A percentile compares a stretch with the other conserved stretches of the same genome.
Evolutionary conservation across 1,140 invertebrate genomes (phyloP).

Genomic region (Drosophila micromelanica): DNA sequence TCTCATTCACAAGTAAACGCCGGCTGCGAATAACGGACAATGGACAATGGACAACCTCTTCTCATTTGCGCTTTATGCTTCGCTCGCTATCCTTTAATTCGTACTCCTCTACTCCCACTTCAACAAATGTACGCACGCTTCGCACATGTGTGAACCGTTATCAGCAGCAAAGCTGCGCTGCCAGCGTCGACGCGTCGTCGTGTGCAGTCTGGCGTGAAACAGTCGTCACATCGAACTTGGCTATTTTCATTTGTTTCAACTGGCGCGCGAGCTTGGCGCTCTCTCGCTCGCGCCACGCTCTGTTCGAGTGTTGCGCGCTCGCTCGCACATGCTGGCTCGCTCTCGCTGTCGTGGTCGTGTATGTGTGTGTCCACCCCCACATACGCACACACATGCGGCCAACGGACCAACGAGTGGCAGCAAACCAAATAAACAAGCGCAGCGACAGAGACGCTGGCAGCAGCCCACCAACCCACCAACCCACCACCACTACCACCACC

Average conservation of each 20-base stretch:
- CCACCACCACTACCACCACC: conserved; percentile 35
- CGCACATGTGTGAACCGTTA: conserved; percentile 40
- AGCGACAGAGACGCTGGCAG: conserved; percentile 7
- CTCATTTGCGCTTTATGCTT: neutral
- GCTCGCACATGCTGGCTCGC: conserved; percentile 14
- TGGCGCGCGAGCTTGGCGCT: conserved; percentile 38
- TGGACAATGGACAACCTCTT: conserved; percentile 16
- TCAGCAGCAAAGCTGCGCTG: conserved; percentile 26
- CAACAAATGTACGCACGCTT: conserved; percentile 13
- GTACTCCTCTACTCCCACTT: neutral
- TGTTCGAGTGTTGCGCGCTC: conserved; percentile 6
- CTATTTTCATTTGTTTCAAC: conserved; percentile 54
- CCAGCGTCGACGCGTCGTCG: conserved; percentile 7
- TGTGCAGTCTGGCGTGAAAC: conserved; percentile 35
- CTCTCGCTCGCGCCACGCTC: conserved; percentile 19
- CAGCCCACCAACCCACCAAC: conserved; percentile 33
- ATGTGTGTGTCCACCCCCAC: conserved; percentile 66
- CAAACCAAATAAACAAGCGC: conserved; percentile 73
- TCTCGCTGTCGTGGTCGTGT: conserved; percentile 36
- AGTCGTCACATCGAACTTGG: conserved; percentile 51
- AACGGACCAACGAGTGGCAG: conserved; percentile 59
- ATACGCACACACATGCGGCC: conserved; percentile 62
- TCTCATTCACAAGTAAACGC: conserved; percentile 10
- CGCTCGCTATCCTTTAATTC: neutral
- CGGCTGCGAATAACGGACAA: conserved; percentile 32